Evolutionary conservation across 2,113 vertebrate genomes (phyloP).

Genomic region (Zapornia atra): DNA sequence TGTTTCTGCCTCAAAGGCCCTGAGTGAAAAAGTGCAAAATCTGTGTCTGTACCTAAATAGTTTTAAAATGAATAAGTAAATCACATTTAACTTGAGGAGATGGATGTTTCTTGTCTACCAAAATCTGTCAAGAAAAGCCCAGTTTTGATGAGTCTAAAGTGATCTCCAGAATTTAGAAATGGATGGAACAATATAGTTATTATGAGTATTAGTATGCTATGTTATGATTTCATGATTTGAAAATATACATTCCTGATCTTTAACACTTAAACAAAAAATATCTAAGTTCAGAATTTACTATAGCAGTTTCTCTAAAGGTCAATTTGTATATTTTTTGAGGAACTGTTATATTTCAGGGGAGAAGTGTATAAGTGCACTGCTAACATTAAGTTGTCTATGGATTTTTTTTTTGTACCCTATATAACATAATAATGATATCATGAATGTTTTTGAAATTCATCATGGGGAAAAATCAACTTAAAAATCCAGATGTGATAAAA

Average conservation of each 20-base stretch:
- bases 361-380: too few species aligned
- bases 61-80: too few species aligned
- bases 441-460: neutral
- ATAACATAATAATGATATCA: neutral
- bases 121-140: neutral
- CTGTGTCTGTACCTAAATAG: neutral
- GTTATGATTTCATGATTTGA: neutral
- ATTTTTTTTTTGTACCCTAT: neutral
- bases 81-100: neutral
- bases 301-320: neutral
- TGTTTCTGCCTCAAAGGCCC: neutral
- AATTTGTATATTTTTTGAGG: neutral
- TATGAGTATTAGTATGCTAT: neutral
- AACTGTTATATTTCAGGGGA: neutral
- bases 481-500: neutral
- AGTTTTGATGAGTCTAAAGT: neutral
- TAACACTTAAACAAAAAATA: neutral
- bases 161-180: neutral
- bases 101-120: neutral
- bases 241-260: neutral
- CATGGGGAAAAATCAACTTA: neutral
- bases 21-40: neutral
- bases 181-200: neutral
- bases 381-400: neutral
- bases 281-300: neutral